Evolutionary conservation across 2,797 vertebrate genomes (phyloP).

Genomic region (Sarcophilus harrisii): DNA sequence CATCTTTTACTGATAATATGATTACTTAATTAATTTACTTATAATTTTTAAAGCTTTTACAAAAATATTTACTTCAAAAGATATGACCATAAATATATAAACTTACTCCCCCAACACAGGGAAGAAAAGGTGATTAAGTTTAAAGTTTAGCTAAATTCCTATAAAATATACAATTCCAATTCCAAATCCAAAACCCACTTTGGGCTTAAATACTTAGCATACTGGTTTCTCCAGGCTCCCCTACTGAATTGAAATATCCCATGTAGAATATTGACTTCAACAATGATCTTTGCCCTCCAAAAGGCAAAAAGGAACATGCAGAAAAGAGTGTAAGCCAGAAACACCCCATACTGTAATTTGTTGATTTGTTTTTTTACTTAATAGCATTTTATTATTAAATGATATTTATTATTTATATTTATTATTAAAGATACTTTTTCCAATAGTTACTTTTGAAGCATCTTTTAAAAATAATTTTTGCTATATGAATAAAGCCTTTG

Average conservation of each 20-base stretch:
- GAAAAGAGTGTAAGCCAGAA: neutral
- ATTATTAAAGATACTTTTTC: no score
- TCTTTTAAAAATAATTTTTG: no score
- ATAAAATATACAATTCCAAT: neutral
- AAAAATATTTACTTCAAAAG: neutral
- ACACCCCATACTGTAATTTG: neutral
- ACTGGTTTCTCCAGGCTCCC: neutral
- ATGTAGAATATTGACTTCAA: neutral
- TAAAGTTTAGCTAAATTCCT: neutral
- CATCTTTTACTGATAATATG: neutral
- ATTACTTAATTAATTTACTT: no score
- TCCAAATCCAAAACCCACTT: neutral
- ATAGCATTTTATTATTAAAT: no score
- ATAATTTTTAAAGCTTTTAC: neutral
- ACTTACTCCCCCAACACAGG: neutral
- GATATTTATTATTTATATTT: no score
- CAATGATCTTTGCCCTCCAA: neutral
- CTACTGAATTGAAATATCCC: neutral
- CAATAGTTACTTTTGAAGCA: no score
- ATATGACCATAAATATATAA: neutral
- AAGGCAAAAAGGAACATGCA: neutral
- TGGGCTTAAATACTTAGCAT: neutral
- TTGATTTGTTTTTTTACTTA: no score
- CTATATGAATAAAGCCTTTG: no score
- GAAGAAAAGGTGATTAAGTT: neutral